These are phyloP conservation scores for Papilio aristodemus DNA, from an alignment of 1,140 invertebrate species.

Conservation along the genomic window DNA sequence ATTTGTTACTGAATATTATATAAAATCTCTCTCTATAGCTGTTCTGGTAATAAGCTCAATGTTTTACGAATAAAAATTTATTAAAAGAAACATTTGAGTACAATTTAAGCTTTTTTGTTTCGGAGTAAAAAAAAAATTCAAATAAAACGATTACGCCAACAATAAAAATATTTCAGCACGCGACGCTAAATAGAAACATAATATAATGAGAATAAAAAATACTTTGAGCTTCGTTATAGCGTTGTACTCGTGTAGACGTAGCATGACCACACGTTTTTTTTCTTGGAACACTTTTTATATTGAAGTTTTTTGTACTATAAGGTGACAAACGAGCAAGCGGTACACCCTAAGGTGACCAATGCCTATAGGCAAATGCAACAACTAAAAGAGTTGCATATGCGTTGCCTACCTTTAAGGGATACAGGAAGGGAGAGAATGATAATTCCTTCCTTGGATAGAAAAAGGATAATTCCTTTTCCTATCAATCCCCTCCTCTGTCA, in stretches of 20 bases:
- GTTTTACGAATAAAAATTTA: neutral
- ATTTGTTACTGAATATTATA: neutral
- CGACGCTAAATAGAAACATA: slow-evolving; percentile 20
- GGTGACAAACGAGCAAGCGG: too few relatives aligned
- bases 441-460: too few relatives aligned
- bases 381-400: too few relatives aligned
- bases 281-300: neutral
- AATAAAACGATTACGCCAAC: slow-evolving; percentile 16
- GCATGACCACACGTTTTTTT: neutral
- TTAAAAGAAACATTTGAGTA: neutral
- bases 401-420: too few relatives aligned
- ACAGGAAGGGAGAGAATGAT: too few relatives aligned
- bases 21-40: neutral
- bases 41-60: too few relatives aligned
- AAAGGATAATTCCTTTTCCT: too few relatives aligned
- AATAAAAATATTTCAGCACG: slow-evolving; percentile 17
- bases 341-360: too few relatives aligned
- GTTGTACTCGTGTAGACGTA: slow-evolving; percentile 1
- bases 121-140: neutral
- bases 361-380: too few relatives aligned
- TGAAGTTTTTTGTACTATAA: neutral
- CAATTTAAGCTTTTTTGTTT: neutral
- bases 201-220: slow-evolving; percentile 16
- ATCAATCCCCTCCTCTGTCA: too few relatives aligned
- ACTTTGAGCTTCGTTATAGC: slow-evolving; percentile 14